Conservation (phyloP, 2,113 vertebrate genomes). For the Hydrolagus affinis region DNA sequence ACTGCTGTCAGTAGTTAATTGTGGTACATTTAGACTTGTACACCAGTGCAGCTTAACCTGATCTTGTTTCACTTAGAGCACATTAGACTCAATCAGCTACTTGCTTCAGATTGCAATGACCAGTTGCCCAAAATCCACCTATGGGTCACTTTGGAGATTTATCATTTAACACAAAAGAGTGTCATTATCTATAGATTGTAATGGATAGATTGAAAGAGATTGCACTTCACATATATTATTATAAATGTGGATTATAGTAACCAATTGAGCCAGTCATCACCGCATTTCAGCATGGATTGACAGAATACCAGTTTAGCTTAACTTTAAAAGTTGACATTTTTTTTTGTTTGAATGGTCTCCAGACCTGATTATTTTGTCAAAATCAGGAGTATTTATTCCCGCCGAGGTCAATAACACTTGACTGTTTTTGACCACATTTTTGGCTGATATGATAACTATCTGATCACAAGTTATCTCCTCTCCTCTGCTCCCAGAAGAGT, state of each 20-base stretch:
- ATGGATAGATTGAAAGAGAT: background rate
- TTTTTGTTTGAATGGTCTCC: too few species aligned
- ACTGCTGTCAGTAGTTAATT: conserved; percentile 77
- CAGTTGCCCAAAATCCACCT: conserved; percentile 1
- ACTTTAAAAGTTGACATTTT: too few species aligned
- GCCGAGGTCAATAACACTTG: too few species aligned
- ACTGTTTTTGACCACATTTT: too few species aligned
- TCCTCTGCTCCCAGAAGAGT: too few species aligned
- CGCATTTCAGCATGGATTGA: too few species aligned
- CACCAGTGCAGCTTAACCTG: conserved; percentile 44
- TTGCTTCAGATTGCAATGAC: background rate
- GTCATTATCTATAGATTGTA: background rate
- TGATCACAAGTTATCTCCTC: too few species aligned
- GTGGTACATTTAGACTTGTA: conserved; percentile 59
- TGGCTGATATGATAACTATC: too few species aligned
- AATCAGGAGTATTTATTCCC: too few species aligned
- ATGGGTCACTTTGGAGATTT: conserved; percentile 3
- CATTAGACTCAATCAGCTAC: conserved; percentile 17
- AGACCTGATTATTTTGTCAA: too few species aligned
- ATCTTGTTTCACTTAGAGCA: conserved; percentile 21
- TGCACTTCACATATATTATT: background rate
- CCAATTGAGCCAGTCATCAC: background rate
- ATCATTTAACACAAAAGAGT: conserved; percentile 10
- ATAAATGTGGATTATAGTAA: background rate
- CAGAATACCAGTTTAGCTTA: too few species aligned